Percentiles rank a stretch among this genome's conserved stretches.
Evolutionary conservation across 2,113 vertebrate species (phyloP).

Genomic region (Brachypteracias leptosomus): DNA sequence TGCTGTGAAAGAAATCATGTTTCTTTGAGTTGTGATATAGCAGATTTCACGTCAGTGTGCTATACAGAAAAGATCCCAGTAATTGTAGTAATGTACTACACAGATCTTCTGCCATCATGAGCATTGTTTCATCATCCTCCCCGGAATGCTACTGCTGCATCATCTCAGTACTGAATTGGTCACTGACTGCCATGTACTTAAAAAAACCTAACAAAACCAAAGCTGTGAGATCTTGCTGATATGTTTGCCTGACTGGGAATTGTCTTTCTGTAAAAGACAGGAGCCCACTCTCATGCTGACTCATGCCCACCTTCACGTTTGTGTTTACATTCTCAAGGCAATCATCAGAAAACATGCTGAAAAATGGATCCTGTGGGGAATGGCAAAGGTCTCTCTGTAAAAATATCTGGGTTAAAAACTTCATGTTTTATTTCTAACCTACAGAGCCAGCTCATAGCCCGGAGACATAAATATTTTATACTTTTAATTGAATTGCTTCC

Average conservation of each 20-base stretch:
- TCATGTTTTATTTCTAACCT: background rate
- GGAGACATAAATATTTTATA: conserved; percentile 15
- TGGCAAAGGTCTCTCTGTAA: background rate
- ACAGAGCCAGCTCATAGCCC: background rate
- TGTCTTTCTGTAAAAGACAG: background rate
- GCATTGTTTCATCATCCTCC: background rate
- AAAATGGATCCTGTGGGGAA: background rate
- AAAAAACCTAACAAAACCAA: background rate
- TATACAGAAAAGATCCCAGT: background rate
- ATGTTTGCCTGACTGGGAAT: background rate
- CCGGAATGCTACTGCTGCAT: background rate
- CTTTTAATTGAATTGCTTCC: conserved; percentile 14
- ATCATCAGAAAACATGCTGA: background rate
- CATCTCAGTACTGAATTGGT: background rate
- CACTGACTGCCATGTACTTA: background rate
- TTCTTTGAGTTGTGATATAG: background rate
- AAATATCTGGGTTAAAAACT: background rate
- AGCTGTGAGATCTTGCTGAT: background rate
- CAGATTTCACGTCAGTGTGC: background rate
- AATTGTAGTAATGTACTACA: background rate
- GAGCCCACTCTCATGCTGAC: background rate
- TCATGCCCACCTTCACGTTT: background rate
- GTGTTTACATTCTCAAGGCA: background rate
- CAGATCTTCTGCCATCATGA: background rate
- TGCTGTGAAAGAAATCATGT: background rate